Evolutionary conservation across 2,888 invertebrate genomes (phyloP).

Genomic region (Melieria crassipennis): DNA sequence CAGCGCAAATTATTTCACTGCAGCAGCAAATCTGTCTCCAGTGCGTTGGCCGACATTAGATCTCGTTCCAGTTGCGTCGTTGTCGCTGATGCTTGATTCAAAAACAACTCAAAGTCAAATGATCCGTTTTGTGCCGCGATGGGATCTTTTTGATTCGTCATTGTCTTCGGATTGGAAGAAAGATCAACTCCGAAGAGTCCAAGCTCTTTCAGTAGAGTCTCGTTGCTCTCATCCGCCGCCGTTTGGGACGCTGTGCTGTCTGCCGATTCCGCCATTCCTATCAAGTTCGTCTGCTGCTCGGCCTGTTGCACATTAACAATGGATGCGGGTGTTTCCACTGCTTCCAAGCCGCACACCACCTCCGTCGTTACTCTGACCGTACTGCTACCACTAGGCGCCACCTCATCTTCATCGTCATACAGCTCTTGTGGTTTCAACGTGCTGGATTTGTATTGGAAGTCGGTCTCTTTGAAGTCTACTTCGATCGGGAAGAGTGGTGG

Average conservation of each 20-base stretch:
- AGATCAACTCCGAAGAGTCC: slow-evolving; percentile 69
- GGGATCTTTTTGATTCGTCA: slow-evolving; percentile 51
- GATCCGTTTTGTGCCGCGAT: slow-evolving; percentile 48
- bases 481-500: slow-evolving; percentile 91
- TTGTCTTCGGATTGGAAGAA: slow-evolving; percentile 50
- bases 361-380: slow-evolving; percentile 15
- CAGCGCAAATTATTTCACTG: slow-evolving; percentile 43
- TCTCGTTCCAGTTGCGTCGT: slow-evolving; percentile 52
- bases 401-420: slow-evolving; percentile 53
- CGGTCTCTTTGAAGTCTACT: slow-evolving; percentile 90
- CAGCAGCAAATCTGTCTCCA: slow-evolving; percentile 56
- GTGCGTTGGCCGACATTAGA: slow-evolving; percentile 57
- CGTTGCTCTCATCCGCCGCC: slow-evolving; percentile 38
- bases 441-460: slow-evolving; percentile 84
- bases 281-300: slow-evolving; percentile 27
- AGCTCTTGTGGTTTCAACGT: slow-evolving; percentile 59
- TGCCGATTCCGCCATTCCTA: slow-evolving; percentile 32
- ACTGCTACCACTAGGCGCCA: not conserved
- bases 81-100: slow-evolving; percentile 51
- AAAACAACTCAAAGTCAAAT: slow-evolving; percentile 57
- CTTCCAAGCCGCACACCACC: slow-evolving; percentile 55
- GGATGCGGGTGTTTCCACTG: slow-evolving; percentile 55
- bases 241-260: slow-evolving; percentile 3
- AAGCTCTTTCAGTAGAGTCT: slow-evolving; percentile 68
- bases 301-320: slow-evolving; percentile 53